phyloP scores from a whole-genome alignment of 2,113 vertebrate genomes.

The Chaetorhynchus papuensis region DNA sequence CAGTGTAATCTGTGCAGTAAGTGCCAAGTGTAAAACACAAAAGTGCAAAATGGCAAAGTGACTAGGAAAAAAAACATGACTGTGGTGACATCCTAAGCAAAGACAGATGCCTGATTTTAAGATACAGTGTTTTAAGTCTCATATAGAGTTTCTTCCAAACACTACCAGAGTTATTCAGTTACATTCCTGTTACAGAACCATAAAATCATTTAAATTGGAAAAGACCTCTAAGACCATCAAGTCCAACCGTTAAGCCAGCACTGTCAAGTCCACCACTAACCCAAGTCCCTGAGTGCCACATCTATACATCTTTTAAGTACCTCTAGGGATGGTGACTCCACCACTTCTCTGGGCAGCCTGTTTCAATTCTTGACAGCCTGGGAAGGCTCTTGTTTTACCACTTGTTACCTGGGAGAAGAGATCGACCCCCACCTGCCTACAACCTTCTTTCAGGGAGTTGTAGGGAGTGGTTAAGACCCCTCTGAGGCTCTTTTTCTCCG shows the following conservation, averaged over 20 bases:
- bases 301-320: background rate
- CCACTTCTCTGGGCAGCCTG: background rate
- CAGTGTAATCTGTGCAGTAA: background rate
- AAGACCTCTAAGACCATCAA: background rate
- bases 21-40: background rate
- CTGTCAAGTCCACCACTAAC: background rate
- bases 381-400: background rate
- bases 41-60: background rate
- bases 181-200: background rate
- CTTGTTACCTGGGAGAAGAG: background rate
- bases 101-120: background rate
- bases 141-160: background rate
- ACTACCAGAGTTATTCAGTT: background rate
- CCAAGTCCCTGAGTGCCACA: background rate
- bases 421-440: rapidly evolving
- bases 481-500: background rate
- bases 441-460: background rate
- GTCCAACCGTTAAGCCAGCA: background rate
- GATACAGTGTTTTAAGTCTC: background rate
- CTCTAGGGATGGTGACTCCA: background rate
- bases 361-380: background rate
- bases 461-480: background rate
- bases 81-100: background rate
- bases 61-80: background rate
- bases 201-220: background rate